Evolutionary conservation across 2,888 invertebrate genomes (phyloP).

Genomic region (Ophioninae sp.): DNA sequence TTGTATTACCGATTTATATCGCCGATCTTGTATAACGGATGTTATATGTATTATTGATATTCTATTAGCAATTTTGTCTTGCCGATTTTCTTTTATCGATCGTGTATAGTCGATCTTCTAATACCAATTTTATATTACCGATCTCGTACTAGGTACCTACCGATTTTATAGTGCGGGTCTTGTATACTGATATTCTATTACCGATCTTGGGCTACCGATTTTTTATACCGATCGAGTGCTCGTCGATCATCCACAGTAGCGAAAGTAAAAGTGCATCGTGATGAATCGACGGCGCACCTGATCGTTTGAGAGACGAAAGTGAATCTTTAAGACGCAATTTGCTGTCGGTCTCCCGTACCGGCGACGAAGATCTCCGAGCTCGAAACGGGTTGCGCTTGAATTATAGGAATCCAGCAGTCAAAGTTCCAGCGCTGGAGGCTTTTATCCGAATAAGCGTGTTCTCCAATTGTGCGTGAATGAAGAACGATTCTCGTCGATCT

Average conservation of each 20-base stretch:
- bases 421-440: constrained; percentile 21
- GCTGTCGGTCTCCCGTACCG: constrained; percentile 5
- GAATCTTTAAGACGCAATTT: constrained; percentile 61
- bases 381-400: constrained; percentile 47
- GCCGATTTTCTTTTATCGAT: background rate
- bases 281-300: constrained; percentile 27
- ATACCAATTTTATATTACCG: too few relatives aligned
- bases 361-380: constrained; percentile 19
- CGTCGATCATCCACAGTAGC: constrained; percentile 17
- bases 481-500: background rate
- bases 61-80: constrained; percentile 7
- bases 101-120: background rate
- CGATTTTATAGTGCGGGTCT: too few relatives aligned
- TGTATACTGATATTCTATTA: background rate
- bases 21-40: background rate
- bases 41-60: background rate
- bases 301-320: constrained; percentile 58
- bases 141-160: too few relatives aligned
- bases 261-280: constrained; percentile 60
- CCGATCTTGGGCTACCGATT: constrained; percentile 1
- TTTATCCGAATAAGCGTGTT: constrained; percentile 11
- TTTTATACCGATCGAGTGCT: background rate
- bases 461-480: constrained; percentile 19
- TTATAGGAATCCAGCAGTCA: constrained; percentile 41
- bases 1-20: background rate